phyloP scores from a whole-genome alignment of 2,888 invertebrate genomes.

The Drosophila suboccidentalis region DNA sequence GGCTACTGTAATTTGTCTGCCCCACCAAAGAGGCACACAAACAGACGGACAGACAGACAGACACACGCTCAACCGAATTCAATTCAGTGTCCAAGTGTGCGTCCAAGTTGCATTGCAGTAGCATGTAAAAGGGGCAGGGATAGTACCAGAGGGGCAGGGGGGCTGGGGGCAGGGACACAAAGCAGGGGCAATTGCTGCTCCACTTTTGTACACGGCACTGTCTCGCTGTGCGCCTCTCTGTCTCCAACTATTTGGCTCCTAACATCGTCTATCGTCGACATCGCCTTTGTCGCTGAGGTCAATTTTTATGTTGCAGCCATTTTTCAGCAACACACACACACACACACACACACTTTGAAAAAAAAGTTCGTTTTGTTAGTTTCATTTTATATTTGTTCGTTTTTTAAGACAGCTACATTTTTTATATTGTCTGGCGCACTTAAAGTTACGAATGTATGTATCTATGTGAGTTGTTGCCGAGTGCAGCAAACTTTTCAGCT shows the following conservation, averaged over 20 bases:
- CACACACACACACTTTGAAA: constrained; percentile 27
- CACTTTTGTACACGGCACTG: constrained; percentile 53
- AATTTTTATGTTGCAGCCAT: constrained; percentile 82
- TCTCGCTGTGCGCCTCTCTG: constrained; percentile 49
- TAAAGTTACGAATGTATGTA: constrained; percentile 49
- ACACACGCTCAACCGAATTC: constrained; percentile 49
- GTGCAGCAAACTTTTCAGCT: constrained; percentile 65
- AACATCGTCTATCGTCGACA: constrained; percentile 40
- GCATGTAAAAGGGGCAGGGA: constrained; percentile 1
- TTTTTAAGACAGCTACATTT: constrained; percentile 37
- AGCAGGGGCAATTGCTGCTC: constrained; percentile 70
- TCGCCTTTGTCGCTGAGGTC: constrained; percentile 81
- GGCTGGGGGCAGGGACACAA: constrained; percentile 25
- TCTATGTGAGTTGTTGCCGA: constrained; percentile 41
- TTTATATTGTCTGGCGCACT: constrained; percentile 66
- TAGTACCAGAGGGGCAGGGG: constrained; percentile 21
- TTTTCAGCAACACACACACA: constrained; percentile 63
- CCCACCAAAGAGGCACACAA: constrained; percentile 67
- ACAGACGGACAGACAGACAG: background rate
- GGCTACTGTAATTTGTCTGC: constrained; percentile 84
- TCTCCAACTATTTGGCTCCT: constrained; percentile 41
- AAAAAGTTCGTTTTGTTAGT: constrained; percentile 47
- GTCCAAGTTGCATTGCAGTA: constrained; percentile 45
- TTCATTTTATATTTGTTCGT: constrained; percentile 30
- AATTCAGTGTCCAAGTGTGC: constrained; percentile 62